Percentiles rank a stretch among this genome's conserved stretches.
Conservation (phyloP, 2,888 invertebrate species). For the Lucinisca nassula region DNA sequence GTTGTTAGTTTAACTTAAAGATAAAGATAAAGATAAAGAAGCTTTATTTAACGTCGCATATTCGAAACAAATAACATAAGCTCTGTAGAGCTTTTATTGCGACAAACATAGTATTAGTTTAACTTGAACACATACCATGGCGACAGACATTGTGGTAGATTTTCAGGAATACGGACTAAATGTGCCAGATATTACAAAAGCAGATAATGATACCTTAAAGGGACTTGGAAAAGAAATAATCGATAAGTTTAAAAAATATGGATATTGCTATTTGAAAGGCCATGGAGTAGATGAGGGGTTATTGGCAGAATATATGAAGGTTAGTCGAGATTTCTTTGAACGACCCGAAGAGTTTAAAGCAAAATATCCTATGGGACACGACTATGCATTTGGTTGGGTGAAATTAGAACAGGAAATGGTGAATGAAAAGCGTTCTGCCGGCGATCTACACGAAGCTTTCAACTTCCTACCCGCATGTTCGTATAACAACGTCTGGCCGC, state of each 20-base stretch:
- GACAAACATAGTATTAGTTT: too few relatives aligned
- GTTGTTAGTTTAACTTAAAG: too few relatives aligned
- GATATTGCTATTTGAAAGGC: constrained; percentile 49
- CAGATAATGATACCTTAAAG: neutral
- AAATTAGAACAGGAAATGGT: neutral
- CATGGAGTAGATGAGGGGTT: neutral
- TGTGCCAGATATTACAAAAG: neutral
- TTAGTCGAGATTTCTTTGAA: constrained; percentile 42
- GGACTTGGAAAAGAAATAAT: neutral
- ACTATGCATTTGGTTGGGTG: constrained; percentile 20
- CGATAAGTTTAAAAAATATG: neutral
- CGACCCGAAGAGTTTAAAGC: constrained; percentile 39
- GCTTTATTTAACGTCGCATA: too few relatives aligned
- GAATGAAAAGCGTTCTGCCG: neutral
- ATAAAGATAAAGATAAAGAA: too few relatives aligned
- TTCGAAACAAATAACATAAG: too few relatives aligned
- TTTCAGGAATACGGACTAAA: neutral
- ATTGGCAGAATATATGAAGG: neutral
- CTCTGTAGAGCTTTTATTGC: too few relatives aligned
- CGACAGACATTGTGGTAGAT: too few relatives aligned
- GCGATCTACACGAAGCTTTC: neutral
- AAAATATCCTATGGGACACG: constrained; percentile 18
- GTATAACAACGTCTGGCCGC: neutral
- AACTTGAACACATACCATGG: too few relatives aligned
- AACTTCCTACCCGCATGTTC: neutral